Percentiles rank a stretch among this genome's conserved stretches.
phyloP scores from a whole-genome alignment of 92 coral and sea anemone genomes.

The Porites lobata region DNA sequence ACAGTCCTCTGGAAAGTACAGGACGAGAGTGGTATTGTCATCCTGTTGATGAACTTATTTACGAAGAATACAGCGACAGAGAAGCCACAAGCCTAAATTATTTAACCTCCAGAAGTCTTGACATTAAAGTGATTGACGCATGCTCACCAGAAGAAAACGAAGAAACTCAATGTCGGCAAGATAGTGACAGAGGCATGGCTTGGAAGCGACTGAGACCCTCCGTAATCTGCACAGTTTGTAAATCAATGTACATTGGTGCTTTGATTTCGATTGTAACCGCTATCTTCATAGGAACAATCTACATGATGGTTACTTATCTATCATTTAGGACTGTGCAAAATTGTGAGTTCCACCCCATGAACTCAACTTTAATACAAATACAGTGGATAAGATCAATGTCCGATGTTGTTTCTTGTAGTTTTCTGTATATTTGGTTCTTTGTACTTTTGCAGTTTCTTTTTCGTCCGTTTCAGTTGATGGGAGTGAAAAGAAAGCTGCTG shows the following conservation, averaged over 20 bases:
- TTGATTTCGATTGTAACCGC: slow-evolving; percentile 4
- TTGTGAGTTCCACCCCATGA: no score
- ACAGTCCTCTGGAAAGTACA: slow-evolving; percentile 36
- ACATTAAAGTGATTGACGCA: background rate
- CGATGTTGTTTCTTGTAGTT: background rate
- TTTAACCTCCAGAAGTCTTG: background rate
- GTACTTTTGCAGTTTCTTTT: background rate
- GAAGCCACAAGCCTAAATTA: background rate
- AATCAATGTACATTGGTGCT: slow-evolving; percentile 26
- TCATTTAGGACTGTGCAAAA: no score
- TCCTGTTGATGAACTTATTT: slow-evolving; percentile 32
- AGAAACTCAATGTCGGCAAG: background rate
- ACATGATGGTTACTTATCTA: background rate
- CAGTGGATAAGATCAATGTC: no score
- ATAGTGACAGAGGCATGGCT: slow-evolving; percentile 21
- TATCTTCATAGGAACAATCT: background rate
- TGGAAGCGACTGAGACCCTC: slow-evolving; percentile 35
- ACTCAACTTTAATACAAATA: no score
- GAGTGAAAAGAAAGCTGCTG: background rate
- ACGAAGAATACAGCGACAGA: slow-evolving; percentile 34
- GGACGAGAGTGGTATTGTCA: slow-evolving; percentile 40
- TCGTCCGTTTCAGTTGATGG: slow-evolving; percentile 13
- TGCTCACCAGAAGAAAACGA: slow-evolving; percentile 1
- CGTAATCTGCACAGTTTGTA: slow-evolving; percentile 5
- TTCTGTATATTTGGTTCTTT: background rate